Conservation (phyloP, 2,797 vertebrate species). For the Chaetodon trifasciatus region DNA sequence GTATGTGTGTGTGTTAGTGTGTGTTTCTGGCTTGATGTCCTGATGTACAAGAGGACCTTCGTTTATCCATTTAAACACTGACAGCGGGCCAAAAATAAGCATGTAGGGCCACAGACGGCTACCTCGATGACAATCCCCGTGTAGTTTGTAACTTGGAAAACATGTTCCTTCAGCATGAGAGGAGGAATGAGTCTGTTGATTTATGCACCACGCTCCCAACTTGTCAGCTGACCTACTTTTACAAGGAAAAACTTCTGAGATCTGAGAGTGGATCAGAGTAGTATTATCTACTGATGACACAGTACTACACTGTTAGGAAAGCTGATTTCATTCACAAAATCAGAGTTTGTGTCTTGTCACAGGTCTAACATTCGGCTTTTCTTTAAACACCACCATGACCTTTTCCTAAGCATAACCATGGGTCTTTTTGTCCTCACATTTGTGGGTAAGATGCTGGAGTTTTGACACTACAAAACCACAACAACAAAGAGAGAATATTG, state of each 20-base stretch:
- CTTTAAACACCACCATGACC: too few species aligned
- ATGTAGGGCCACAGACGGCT: constrained; percentile 52
- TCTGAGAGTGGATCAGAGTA: background rate
- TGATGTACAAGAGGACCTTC: constrained; percentile 63
- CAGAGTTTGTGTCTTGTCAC: background rate
- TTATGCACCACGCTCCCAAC: background rate
- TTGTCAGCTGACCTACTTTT: constrained; percentile 9
- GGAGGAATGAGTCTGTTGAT: constrained; percentile 8
- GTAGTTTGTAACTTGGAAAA: constrained; percentile 17
- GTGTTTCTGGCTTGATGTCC: constrained; percentile 43
- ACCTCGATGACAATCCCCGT: constrained; percentile 23
- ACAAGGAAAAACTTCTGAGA: background rate
- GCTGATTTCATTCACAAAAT: background rate
- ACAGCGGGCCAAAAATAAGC: constrained; percentile 59
- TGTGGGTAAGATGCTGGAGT: background rate
- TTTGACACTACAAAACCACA: background rate
- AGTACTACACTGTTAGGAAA: background rate
- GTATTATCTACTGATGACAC: background rate
- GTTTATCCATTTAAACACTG: constrained; percentile 68
- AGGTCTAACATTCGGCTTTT: background rate
- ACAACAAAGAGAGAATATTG: background rate
- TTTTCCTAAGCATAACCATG: background rate
- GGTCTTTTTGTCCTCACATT: background rate
- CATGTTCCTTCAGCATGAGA: constrained; percentile 23
- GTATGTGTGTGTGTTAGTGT: constrained; percentile 14